Percentiles rank a stretch among this genome's conserved stretches.
Evolutionary conservation across 2,888 invertebrate species (phyloP).

Genomic region (Parasteatoda lunata): DNA sequence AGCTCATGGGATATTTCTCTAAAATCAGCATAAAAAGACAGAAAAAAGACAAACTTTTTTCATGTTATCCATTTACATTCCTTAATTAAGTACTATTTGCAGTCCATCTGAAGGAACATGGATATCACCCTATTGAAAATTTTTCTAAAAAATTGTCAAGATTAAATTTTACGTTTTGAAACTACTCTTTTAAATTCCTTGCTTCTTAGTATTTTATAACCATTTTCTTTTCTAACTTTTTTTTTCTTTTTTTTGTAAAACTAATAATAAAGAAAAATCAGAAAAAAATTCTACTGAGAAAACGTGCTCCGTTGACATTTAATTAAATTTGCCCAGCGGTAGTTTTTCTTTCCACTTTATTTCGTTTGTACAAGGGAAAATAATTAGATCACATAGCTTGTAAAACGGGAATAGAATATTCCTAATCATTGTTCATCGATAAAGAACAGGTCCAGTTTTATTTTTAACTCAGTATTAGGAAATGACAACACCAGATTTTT

Average conservation of each 20-base stretch:
- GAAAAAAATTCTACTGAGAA: neutral
- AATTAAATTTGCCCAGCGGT: slow-evolving; percentile 33
- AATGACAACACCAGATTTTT: no score
- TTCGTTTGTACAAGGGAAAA: slow-evolving; percentile 4
- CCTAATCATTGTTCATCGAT: slow-evolving; percentile 5
- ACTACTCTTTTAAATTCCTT: neutral
- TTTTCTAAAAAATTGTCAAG: slow-evolving; percentile 3
- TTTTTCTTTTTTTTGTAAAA: neutral
- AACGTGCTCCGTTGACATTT: slow-evolving; percentile 28
- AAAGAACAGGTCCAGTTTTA: neutral
- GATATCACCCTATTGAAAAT: neutral
- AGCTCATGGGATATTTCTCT: neutral
- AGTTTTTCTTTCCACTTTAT: slow-evolving; percentile 18
- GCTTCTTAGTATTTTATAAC: neutral
- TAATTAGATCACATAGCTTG: slow-evolving; percentile 31
- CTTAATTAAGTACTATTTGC: slow-evolving; percentile 3
- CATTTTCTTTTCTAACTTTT: neutral
- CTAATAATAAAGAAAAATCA: neutral
- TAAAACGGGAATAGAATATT: neutral
- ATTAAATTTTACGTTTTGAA: slow-evolving; percentile 1
- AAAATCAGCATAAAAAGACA: neutral
- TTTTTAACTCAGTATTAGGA: neutral
- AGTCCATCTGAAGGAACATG: neutral
- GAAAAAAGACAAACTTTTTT: neutral
- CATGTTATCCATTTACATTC: slow-evolving; percentile 5